A percentile compares a stretch with the other conserved stretches of the same genome.
These are phyloP conservation scores for Tragelaphus buxtoni DNA, from an alignment of 2,113 vertebrate species.

Conservation along the genomic window DNA sequence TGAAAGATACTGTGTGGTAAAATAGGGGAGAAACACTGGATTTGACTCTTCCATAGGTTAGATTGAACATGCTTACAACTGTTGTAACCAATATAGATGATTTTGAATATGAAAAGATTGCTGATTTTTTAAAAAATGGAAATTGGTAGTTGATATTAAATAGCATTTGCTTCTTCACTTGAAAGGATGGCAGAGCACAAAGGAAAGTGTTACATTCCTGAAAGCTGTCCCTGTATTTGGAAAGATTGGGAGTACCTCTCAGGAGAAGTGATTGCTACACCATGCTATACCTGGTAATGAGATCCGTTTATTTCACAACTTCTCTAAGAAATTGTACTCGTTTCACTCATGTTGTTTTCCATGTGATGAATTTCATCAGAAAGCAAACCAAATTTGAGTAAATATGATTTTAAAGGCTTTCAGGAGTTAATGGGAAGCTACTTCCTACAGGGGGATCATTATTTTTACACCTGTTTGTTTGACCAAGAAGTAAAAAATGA, in stretches of 20 bases:
- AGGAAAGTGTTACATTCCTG: conserved; percentile 94
- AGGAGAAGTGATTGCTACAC: conserved; percentile 93
- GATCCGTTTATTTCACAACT: background rate
- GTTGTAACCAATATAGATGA: background rate
- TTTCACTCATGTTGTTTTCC: background rate
- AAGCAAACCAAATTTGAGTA: background rate
- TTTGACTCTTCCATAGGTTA: background rate
- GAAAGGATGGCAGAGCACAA: conserved; percentile 93
- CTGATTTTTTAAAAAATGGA: background rate
- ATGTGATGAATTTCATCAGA: background rate
- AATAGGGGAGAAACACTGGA: background rate
- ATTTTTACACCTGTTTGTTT: background rate
- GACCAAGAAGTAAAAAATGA: background rate
- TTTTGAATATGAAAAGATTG: background rate
- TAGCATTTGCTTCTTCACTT: conserved; percentile 37
- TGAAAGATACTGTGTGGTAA: background rate
- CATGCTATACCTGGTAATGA: conserved; percentile 93
- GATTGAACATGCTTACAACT: background rate
- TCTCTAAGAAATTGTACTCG: background rate
- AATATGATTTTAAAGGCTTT: background rate
- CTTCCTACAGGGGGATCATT: background rate
- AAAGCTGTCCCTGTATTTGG: conserved; percentile 97
- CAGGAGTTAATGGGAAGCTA: background rate
- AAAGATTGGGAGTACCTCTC: conserved; percentile 95
- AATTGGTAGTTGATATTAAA: background rate